Evolutionary conservation across 2,113 vertebrate species (phyloP).

Genomic region (Myotis lucifugus): DNA sequence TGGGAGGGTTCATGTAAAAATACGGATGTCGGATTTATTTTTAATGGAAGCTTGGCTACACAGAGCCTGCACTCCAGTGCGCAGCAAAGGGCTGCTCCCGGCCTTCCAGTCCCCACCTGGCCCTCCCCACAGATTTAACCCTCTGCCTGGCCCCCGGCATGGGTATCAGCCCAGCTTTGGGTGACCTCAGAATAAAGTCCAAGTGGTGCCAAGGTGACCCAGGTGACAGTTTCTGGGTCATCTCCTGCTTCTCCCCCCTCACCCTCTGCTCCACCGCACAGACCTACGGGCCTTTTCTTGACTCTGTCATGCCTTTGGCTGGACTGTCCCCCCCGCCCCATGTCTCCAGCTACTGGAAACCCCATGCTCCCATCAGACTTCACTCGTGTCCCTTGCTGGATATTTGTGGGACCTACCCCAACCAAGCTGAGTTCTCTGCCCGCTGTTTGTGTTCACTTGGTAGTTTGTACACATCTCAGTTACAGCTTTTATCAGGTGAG

Average conservation of each 20-base stretch:
- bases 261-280: not conserved
- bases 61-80: not conserved
- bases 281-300: not conserved
- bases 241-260: not conserved
- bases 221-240: not conserved
- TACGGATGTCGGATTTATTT: not conserved
- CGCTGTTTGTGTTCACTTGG: not conserved
- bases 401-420: not conserved
- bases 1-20: not conserved
- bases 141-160: not conserved
- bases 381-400: not conserved
- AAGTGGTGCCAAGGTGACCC: not conserved
- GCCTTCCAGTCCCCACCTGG: not conserved
- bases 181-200: not conserved
- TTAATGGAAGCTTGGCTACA: not conserved
- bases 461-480: not conserved
- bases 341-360: not conserved
- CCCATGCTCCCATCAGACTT: not conserved
- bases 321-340: not conserved
- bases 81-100: fast-evolving
- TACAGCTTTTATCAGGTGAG: not conserved
- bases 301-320: not conserved
- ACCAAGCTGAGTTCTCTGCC: not conserved
- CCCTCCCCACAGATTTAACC: too few species aligned
- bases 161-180: not conserved